Conservation (phyloP, 2,888 invertebrate genomes). For the Oligia strigilis region DNA sequence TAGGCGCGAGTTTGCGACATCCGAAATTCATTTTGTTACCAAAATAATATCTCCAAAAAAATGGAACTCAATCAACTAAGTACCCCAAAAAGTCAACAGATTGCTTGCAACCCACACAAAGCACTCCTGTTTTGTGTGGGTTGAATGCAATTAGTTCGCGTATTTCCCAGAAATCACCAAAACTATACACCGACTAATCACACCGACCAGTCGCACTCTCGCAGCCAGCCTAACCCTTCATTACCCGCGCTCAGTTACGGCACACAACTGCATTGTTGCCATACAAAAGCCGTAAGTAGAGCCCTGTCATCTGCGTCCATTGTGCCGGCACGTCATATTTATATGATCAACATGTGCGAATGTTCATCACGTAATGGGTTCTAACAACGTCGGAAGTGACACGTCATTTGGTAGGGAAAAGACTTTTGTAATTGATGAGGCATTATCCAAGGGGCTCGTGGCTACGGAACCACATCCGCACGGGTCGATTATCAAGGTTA, state of each 20-base stretch:
- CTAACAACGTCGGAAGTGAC: neutral
- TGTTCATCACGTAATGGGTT: constrained; percentile 39
- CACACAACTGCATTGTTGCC: constrained; percentile 75
- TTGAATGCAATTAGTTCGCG: neutral
- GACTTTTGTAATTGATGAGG: neutral
- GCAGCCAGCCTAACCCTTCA: constrained; percentile 62
- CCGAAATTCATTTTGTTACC: neutral
- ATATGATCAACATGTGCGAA: constrained; percentile 38
- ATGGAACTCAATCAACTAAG: neutral
- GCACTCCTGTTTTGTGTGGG: neutral
- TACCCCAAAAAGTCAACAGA: neutral
- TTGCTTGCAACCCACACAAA: neutral
- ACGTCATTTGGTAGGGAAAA: constrained; percentile 9
- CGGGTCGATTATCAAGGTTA: too few species aligned
- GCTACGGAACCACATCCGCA: too few species aligned
- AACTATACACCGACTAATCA: neutral
- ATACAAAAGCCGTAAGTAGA: constrained; percentile 70
- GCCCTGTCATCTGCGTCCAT: constrained; percentile 48
- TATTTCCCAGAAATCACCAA: neutral
- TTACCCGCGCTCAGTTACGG: constrained; percentile 70
- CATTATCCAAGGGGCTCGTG: too few species aligned
- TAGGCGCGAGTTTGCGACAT: neutral
- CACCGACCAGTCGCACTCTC: constrained; percentile 14
- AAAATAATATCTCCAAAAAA: neutral
- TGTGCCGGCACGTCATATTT: constrained; percentile 49